Evolutionary conservation across 2,797 vertebrate genomes (phyloP), one percentile per base, ranked within the genome.

Genomic region (Sebastes dallii): DNA sequence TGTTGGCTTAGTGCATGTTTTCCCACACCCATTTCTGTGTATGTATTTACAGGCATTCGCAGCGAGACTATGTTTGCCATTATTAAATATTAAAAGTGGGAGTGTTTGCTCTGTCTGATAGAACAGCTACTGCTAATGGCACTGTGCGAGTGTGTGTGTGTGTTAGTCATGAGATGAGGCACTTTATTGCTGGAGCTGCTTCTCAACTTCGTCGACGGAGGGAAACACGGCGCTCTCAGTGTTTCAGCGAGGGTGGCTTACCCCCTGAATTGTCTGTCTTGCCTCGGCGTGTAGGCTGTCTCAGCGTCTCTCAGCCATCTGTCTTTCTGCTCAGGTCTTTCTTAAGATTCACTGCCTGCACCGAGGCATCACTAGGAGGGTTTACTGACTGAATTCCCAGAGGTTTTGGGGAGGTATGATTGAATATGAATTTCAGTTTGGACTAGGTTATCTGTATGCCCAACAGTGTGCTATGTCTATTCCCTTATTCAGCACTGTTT

Each of bases 21-120:
- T 71, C 64, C 58, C 22, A 54, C 88, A 69, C 20, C 46, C 24
- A 34, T 75, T 77, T 76, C 50, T 83, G 70, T 68, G 69, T 75
- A 39, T 86, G 84, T 90, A 71, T 90, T 89, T 79, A 86, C 91
- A 82, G 61, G 64, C 65, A 58, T 62, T 86, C 11, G 18, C 76
- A 66, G 55, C 7, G 8, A 81, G 77, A 78, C 81, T 60, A 22
- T 83, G 87, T 89, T 86, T 86, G 76, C 75, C 16, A 7, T 80
- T 76, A 91, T 92, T 80, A 93, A 94, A 89, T 91, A 93, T 94
- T 94, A 77, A 92, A 88, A 80, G 52, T 78, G 71, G 82, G 75
- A 88, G 81, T 88, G 84, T 91, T 92, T 89, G 84, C 77, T 72
- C 78, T 80, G 82, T 86, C 77, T 88, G 84, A 90, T 86, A 78